Evolutionary conservation across 2,888 invertebrate species (phyloP), one percentile per base, ranked within the genome.

Genomic region (Agrotis ipsilon): DNA sequence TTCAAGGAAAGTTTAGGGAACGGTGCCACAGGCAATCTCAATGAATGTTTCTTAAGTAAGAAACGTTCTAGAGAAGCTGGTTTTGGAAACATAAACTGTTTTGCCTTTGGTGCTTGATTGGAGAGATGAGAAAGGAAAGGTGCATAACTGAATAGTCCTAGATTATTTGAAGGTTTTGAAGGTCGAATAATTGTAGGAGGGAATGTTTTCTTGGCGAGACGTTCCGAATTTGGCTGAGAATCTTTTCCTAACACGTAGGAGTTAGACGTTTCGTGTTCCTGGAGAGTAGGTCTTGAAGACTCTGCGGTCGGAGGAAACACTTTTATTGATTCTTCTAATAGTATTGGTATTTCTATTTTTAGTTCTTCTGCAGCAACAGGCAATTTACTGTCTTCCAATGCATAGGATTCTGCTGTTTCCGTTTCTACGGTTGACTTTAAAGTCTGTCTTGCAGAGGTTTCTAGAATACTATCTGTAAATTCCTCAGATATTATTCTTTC

Each of bases 121-220:
- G 55, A 24, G 18, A 51, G 39, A 45, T 71, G 64, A 52, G 72
- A 65, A 45, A 48, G 21, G 65, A 58, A 51, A 45, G 77, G 72
- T 1, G 6, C 27, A 45, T 65, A 72, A 39, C 39, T 72, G 14
- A 76, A 49, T 21, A 55, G 13, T 63, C 16, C 55, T 11, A n/a
- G 51, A 48, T 49, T 19, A 43, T 55, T 67, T 24, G n/a, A 49
- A 27, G 62, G 59, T 14, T 39, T 61, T 9, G 11, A 39, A 39
- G 39, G 39, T 43, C 45, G 2, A 62, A 72, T 54, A 2, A n/a
- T 49, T 39, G 11, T 43, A 62, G 43, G 43, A 16, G 46, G n/a
- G 32, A 61, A 46, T 13, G 46, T 60, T 59, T 59, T 24, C 3
- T 51, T 76, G 11, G 55, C 4, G 1, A 19, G 21, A 27, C 1